A percentile compares a stretch with the other conserved stretches of the same genome.
These are phyloP conservation scores for Morbakka virulenta DNA, from an alignment of 30 jellyfish, hydroid and myxozoan species.

Conservation along the genomic window DNA sequence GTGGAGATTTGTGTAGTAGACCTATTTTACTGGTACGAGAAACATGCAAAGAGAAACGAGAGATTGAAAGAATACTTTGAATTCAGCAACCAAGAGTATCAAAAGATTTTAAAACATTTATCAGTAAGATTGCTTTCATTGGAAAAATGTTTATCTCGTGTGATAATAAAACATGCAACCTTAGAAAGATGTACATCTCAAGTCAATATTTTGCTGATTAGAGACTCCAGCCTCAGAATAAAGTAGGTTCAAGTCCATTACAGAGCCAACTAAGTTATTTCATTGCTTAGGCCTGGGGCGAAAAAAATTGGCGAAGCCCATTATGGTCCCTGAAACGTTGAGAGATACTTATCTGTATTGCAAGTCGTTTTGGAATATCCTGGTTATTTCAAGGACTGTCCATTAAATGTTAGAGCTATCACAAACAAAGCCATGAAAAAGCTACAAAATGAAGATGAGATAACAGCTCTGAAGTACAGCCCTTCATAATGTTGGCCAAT, in stretches of 20 bases:
- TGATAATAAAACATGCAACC: conserved; percentile 12
- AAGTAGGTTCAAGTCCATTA: neutral
- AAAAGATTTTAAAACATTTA: too few relatives aligned
- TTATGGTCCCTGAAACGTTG: conserved; percentile 28
- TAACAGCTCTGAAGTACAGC: too few relatives aligned
- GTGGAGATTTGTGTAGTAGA: conserved; percentile 9
- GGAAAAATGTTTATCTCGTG: conserved; percentile 2
- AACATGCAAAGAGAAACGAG: conserved; percentile 10
- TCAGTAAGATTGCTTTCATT: conserved; percentile 1
- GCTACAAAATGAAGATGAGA: too few relatives aligned
- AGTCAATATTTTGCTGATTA: conserved; percentile 27
- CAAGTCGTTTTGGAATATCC: too few relatives aligned
- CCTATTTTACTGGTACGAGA: conserved; percentile 12
- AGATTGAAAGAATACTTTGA: conserved; percentile 2
- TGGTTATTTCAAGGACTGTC: too few relatives aligned
- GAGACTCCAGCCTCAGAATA: conserved; percentile 28
- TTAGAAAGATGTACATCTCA: conserved; percentile 16
- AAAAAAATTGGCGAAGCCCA: conserved; percentile 28
- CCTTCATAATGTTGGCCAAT: too few relatives aligned
- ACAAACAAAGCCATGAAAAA: too few relatives aligned
- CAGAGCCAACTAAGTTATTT: neutral
- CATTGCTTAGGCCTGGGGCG: conserved; percentile 7
- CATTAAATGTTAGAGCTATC: too few relatives aligned
- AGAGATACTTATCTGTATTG: neutral
- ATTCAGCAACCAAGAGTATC: conserved; percentile 7